Base-by-base conservation (phyloP, 2,113 vertebrate genomes). In the Takifugu bimaculatus region DNA sequence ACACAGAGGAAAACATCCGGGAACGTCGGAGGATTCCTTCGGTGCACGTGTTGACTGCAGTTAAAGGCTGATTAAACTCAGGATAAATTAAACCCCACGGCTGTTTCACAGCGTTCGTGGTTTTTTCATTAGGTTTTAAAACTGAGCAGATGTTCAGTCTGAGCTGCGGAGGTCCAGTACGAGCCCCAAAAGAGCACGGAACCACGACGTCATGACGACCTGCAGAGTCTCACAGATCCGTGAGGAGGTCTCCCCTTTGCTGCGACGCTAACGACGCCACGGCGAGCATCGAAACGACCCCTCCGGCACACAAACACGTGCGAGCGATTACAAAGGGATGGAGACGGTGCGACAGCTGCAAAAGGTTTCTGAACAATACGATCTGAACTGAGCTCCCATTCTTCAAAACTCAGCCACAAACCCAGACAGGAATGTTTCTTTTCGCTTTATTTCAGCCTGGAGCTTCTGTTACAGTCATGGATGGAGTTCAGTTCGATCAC, bases 281-380 rank as follows among this genome's bases (percentile, higher is more conserved):
- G 29, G 29, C 11, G 7, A 39, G 35, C 35, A 10, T 39, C 35
- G 11, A 39, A 39, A 39, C 11, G 35, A 39, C 35, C 35, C 35
- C 6, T 6, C 29, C 10, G 14, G 44, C 20, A 25, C 25, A 53
- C 20, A 70, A 60, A 60, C 64, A 68, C 42, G 61, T 29, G 29
- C 55, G 39, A 74, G 13, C 28, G 1, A 58, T 77, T 71, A 63
- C 6, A 28, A 45, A 42, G 26, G 35, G 20, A 49, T 35, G 27
- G 26, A 10, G 15, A n/a, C 13, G 45, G 45, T 13, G 27, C n/a
- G 20, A 44, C 42, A 57, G 54, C 53, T 54, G 29, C 29, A 54
- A 44, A 11, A 26, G 20, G 12, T 57, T 45, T 29, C 6, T 15
- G 45, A 50, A 50, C 20, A 50, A 9, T 2, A 1, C 7, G n/a